Conservation (phyloP, 2,113 vertebrate genomes). For the Epinephelus moara region DNA sequence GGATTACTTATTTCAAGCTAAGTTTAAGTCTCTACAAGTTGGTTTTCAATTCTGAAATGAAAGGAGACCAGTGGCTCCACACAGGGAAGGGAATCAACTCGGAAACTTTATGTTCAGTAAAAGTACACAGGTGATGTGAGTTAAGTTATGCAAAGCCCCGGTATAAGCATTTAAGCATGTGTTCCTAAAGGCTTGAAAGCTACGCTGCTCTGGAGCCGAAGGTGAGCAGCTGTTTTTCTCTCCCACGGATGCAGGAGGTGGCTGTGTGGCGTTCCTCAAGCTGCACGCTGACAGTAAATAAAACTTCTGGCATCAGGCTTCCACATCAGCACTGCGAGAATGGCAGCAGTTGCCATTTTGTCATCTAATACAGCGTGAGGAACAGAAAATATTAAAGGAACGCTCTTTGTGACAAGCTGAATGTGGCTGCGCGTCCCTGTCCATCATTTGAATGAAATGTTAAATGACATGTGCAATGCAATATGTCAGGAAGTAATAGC, state of each 20-base stretch:
- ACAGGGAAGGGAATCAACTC: constrained; percentile 4
- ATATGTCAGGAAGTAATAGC: constrained; percentile 70
- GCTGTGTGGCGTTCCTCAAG: not conserved
- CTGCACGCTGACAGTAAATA: constrained; percentile 45
- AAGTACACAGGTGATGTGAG: not conserved
- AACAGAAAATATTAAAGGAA: constrained; percentile 50
- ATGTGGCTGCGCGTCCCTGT: constrained; percentile 32
- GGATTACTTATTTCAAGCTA: constrained; percentile 40
- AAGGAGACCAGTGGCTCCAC: constrained; percentile 2
- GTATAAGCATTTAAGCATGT: not conserved
- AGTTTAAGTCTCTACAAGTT: constrained; percentile 14
- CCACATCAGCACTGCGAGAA: constrained; percentile 24
- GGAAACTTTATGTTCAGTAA: not conserved
- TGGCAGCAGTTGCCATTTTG: constrained; percentile 59
- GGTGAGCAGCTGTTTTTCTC: constrained; percentile 30
- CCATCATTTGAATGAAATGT: constrained; percentile 66
- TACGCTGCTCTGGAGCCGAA: constrained; percentile 11
- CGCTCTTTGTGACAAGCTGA: constrained; percentile 55
- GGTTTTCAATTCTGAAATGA: constrained; percentile 16
- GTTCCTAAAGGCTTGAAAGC: not conserved
- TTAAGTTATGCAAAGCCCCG: not conserved
- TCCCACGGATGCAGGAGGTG: not conserved
- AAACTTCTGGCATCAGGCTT: constrained; percentile 35
- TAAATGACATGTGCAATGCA: constrained; percentile 59
- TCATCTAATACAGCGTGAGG: constrained; percentile 52